Base-by-base conservation (phyloP, 2,797 vertebrate species). In the Halcyon leucocephala region DNA sequence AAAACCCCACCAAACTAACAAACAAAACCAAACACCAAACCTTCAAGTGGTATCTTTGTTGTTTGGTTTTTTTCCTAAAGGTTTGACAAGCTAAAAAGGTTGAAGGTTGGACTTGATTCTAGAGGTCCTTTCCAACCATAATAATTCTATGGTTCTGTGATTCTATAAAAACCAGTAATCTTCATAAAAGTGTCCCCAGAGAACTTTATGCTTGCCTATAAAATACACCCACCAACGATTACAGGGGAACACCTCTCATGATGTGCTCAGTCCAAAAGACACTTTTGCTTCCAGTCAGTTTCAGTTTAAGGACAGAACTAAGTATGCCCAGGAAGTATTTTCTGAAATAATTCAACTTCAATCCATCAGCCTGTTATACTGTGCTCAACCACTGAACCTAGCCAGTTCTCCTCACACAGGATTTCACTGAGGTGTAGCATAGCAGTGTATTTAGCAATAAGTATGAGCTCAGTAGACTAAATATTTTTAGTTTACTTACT, bases 391-490 rank as follows among this genome's bases (percentile, higher is more conserved):
- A 55, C 10, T 14, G 4, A 37, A 90, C 7, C 61, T 86, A 85
- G 55, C 41, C 64, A 88, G 19, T 19, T 94, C 41, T 77, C 49
- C 74, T 81, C 84, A 94, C 41, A 86, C 0, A 13, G 76, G 52
- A 71, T 89, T 82, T 95, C 92, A 96, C 95, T 96, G 77, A 49
- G 58, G 92, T 41, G 42, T 78, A 51, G 86, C 82, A 83, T 54
- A 97, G 78, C 88, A 87, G 44, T 80, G 80, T 66, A 80, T 85
- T 72, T 89, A 81, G 85, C 88, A 93, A 8, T 42, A 49, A 67
- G 76, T 62, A 90, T 89, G 95, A 98, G 91, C 95, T 85, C 90
- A 28, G 58, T 54, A 65, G 95, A 96, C 96, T 98, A 82, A 98
- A 92, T 97, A 87, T 49, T 93, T 49, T 96, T 52, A 93, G 82